Evolutionary conservation across 2,113 vertebrate genomes (phyloP), one percentile per base, ranked within the genome.

Genomic region (Hippoglossus stenolepis): DNA sequence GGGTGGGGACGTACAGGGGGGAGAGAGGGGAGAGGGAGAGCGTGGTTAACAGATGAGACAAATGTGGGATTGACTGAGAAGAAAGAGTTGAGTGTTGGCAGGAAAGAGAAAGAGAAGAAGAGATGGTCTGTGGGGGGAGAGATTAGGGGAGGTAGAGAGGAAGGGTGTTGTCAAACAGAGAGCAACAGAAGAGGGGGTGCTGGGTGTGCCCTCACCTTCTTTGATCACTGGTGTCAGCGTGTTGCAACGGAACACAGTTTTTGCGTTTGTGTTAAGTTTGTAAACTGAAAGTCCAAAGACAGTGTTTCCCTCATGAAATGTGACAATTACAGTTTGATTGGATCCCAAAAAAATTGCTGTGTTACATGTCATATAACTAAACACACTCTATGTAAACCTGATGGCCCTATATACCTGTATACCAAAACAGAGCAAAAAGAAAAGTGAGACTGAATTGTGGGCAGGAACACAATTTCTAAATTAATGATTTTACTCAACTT

Each of bases 131-230:
- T 79, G 4, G 59, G 77, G 84, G 47, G 61, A 83, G 75, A 78
- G 77, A 82, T 72, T 40, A 51, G 23, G 1, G 57, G 57, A 65
- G 84, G 51, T 65, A 43, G 67, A 83, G 80, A 88, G 89, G 89
- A 91, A 91, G 90, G 89, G 91, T 84, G 91, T 88, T 90, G 89
- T 87, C 86, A 76, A 4, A 79, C 77, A 77, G 47, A 81, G 61
- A 90, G 78, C 83, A 88, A 84, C 85, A 83, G 77, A 56, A 78
- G 76, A 85, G 83, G 82, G 80, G 80, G 77, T 9, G 10, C 63
- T 80, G 90, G 90, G 91, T 88, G 92, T 86, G 81, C 56, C 79
- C 75, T 86, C 87, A 88, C 88, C 73, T 87, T 72, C 87, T 92
- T 89, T 93, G 86, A 90, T 91, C 87, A 77, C 40, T 78, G 79